Percentiles rank a stretch among this genome's conserved stretches.
Evolutionary conservation across 2,888 invertebrate species (phyloP).

Genomic region (Sphaerophoria taeniata): DNA sequence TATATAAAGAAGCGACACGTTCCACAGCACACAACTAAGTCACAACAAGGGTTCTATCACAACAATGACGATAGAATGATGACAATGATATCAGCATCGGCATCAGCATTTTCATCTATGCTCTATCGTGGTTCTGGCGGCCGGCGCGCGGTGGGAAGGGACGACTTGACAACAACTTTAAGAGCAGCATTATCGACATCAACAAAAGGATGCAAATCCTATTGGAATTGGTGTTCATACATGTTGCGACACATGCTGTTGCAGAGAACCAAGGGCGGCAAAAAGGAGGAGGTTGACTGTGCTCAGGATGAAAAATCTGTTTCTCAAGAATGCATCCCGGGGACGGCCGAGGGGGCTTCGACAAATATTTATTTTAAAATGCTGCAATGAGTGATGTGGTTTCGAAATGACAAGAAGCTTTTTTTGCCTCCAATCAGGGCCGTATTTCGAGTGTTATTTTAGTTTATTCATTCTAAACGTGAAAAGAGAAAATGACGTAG

Average conservation of each 20-base stretch:
- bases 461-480: background rate
- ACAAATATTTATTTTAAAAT: conserved; percentile 73
- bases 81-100: too few relatives aligned
- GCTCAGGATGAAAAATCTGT: conserved; percentile 9
- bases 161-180: conserved; percentile 22
- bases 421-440: conserved; percentile 25
- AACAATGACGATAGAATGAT: background rate
- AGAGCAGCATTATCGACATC: conserved; percentile 68
- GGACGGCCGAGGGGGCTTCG: conserved; percentile 14
- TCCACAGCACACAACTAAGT: conserved; percentile 4
- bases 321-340: conserved; percentile 24
- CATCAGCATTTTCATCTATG: too few relatives aligned
- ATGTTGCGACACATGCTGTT: conserved; percentile 71
- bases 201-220: conserved; percentile 73
- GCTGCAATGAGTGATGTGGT: conserved; percentile 42
- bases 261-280: conserved; percentile 22
- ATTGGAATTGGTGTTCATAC: conserved; percentile 73
- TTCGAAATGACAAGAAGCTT: conserved; percentile 21
- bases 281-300: background rate
- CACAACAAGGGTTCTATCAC: conserved; percentile 20
- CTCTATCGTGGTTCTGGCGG: background rate
- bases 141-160: background rate
- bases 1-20: conserved; percentile 13
- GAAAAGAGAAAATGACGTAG: too few relatives aligned
- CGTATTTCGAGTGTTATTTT: background rate